Base-by-base conservation (phyloP, 2,113 vertebrate species). In the Amphiprion ocellaris region DNA sequence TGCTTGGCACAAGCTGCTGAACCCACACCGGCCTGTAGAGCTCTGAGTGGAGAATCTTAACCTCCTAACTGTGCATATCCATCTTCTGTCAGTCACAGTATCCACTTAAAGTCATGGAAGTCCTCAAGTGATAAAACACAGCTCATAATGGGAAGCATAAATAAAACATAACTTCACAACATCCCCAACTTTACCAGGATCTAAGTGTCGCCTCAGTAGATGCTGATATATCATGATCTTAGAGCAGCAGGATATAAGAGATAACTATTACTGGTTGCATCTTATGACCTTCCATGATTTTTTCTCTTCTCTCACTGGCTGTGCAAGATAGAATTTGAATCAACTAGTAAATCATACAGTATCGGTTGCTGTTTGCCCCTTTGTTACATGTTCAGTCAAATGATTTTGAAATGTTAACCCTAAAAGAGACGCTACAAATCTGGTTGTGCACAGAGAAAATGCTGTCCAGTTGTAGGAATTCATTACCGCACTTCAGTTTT, bases 191-290 rank as follows among this genome's bases (percentile, higher is more conserved):
- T 58, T 33, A 11, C 24, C 2, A 16, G 23, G 59, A 77, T 79
- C 33, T 63, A 49, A 55, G 64, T 21, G 39, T 26, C 26, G 54
- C 70, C 24, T 67, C 74, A 37, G 69, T 26, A 19, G 55, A 65
- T 24, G 50, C 9, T 0, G 19, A 54, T 66, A 47, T 61, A 58
- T 87, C 55, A 15, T 53, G 55, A 61, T 69, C 66, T 54, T 41
- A 67, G 37, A 72, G 78, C 70, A 83, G 70, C 66, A 23, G 58
- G 65, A 16, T 52, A 37, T 66, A 41, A 62, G 30, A 37, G 77
- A 70, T 75, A 59, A 52, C 54, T 41, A 28, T 71, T 14, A 28
- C n/a, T 33, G 16, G 19, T 28, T 50, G 23, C 41, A 41, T 67
- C 39, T 12, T 58, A 73, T 49, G 19, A 49, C 11, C 19, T 54